phyloP scores from a whole-genome alignment of 2,888 invertebrate species.

The Cistogaster globosa region DNA sequence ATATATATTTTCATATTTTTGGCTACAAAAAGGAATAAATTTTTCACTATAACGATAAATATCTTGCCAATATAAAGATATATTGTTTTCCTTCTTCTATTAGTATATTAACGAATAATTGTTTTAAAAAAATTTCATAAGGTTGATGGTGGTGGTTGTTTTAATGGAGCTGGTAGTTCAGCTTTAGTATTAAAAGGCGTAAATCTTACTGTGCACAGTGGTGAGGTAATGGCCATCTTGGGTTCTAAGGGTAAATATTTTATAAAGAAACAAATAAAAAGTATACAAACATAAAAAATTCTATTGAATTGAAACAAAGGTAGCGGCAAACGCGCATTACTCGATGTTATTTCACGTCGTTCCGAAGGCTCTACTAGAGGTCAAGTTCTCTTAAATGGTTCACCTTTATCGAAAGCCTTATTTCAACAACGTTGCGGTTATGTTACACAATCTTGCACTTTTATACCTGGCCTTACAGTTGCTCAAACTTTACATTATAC shows the following conservation, averaged over 20 bases:
- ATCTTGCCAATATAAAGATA: too few relatives aligned
- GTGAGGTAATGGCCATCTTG: slow-evolving; percentile 95
- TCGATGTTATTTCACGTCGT: slow-evolving; percentile 94
- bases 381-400: slow-evolving; percentile 94
- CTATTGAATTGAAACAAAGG: slow-evolving; percentile 84
- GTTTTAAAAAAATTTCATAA: slow-evolving; percentile 76
- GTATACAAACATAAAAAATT: not conserved
- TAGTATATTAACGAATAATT: not conserved
- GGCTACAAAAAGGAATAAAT: too few relatives aligned
- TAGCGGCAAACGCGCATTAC: slow-evolving; percentile 95
- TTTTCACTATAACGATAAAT: too few relatives aligned
- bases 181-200: slow-evolving; percentile 96
- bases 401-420: slow-evolving; percentile 90
- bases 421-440: slow-evolving; percentile 95
- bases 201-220: slow-evolving; percentile 94
- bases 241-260: slow-evolving; percentile 92
- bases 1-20: too few relatives aligned
- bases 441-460: slow-evolving; percentile 92
- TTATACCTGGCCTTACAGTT: slow-evolving; percentile 93
- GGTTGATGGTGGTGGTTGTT: slow-evolving; percentile 92
- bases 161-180: slow-evolving; percentile 90
- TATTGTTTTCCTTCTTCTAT: not conserved
- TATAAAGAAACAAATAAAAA: not conserved
- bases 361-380: slow-evolving; percentile 93
- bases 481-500: slow-evolving; percentile 93